These are phyloP conservation scores for Asteroscopus sphinx DNA, from an alignment of 2,888 invertebrate genomes.

Conservation along the genomic window DNA sequence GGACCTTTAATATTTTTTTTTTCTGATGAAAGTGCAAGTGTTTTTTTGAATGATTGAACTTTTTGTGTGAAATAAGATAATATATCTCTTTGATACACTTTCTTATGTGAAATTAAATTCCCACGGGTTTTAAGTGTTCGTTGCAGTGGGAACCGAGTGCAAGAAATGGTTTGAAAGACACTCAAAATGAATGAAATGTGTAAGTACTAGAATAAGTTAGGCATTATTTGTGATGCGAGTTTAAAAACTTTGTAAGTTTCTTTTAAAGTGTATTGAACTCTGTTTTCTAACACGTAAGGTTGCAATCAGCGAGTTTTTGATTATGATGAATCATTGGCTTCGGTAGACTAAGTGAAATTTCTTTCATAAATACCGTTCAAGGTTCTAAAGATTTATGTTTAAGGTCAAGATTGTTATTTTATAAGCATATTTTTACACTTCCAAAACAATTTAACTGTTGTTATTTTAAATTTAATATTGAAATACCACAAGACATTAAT, in stretches of 20 bases:
- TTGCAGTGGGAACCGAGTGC: slow-evolving; percentile 58
- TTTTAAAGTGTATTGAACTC: slow-evolving; percentile 20
- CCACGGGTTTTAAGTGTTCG: slow-evolving; percentile 67
- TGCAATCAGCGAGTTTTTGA: slow-evolving; percentile 41
- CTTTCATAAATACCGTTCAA: slow-evolving; percentile 58
- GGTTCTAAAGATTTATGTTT: slow-evolving; percentile 48
- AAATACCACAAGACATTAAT: slow-evolving; percentile 8
- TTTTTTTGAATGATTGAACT: slow-evolving; percentile 58
- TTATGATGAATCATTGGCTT: slow-evolving; percentile 63
- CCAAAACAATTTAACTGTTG: background rate
- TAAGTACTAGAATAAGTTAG: slow-evolving; percentile 71
- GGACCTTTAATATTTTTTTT: slow-evolving; percentile 52
- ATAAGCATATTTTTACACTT: slow-evolving; percentile 1
- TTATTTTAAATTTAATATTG: background rate
- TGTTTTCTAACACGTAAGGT: slow-evolving; percentile 40
- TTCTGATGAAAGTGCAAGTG: slow-evolving; percentile 46
- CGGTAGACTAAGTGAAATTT: slow-evolving; percentile 62
- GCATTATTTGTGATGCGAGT: slow-evolving; percentile 29
- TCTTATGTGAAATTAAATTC: slow-evolving; percentile 72
- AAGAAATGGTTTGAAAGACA: slow-evolving; percentile 65
- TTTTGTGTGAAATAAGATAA: slow-evolving; percentile 59
- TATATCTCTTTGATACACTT: slow-evolving; percentile 60
- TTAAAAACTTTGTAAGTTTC: slow-evolving; percentile 16
- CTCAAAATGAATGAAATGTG: slow-evolving; percentile 82
- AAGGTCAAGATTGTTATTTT: slow-evolving; percentile 31